These are phyloP conservation scores for Oscheius sp. DNA, from an alignment of 2,888 invertebrate genomes.

Conservation along the genomic window DNA sequence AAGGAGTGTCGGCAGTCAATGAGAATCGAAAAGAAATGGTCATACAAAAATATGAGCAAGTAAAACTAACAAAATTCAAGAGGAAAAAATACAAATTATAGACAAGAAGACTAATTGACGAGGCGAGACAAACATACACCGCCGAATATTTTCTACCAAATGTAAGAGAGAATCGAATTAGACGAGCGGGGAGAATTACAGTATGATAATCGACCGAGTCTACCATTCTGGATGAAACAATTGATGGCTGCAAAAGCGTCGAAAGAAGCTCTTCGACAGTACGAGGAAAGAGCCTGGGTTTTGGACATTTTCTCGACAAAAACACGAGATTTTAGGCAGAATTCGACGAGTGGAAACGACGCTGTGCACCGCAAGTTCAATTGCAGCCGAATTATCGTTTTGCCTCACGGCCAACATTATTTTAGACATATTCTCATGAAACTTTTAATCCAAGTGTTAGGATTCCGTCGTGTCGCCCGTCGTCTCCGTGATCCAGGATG, in stretches of 20 bases:
- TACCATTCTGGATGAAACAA: conserved; percentile 16
- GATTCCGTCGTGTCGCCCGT: neutral
- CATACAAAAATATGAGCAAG: conserved; percentile 20
- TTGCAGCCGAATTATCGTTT: conserved; percentile 20
- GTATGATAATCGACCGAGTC: conserved; percentile 3
- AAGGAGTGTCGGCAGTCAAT: neutral
- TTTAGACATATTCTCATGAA: no score
- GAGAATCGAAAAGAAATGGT: conserved; percentile 3
- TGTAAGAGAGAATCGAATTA: neutral
- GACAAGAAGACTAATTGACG: conserved; percentile 26
- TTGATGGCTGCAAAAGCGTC: conserved; percentile 11
- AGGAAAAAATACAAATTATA: neutral
- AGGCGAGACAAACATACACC: conserved; percentile 17
- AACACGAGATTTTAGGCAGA: conserved; percentile 9
- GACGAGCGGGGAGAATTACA: neutral
- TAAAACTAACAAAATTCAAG: neutral
- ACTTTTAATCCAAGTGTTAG: neutral
- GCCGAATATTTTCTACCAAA: conserved; percentile 4
- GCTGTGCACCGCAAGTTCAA: conserved; percentile 23
- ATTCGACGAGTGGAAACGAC: conserved; percentile 32
- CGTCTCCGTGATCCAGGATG: no score
- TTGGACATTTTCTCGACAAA: neutral
- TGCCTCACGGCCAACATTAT: neutral
- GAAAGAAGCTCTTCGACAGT: conserved; percentile 9
- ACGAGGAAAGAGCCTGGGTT: conserved; percentile 28